Conservation (phyloP, 2,797 vertebrate genomes). For the Manis javanica region DNA sequence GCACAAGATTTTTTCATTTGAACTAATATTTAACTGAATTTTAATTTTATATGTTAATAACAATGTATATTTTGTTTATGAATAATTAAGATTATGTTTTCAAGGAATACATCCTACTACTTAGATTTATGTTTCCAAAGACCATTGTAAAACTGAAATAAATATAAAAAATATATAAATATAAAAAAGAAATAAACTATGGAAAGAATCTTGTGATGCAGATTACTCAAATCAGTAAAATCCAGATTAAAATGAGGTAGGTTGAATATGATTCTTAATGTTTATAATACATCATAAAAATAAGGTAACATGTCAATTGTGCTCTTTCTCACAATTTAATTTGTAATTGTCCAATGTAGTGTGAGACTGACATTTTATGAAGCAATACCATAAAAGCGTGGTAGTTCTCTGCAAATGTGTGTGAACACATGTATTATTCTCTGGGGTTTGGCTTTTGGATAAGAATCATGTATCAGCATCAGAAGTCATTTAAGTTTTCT, state of each 20-base stretch:
- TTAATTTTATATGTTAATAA: not conserved
- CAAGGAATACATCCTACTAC: constrained; percentile 35
- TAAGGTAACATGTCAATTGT: not conserved
- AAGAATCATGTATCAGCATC: not conserved
- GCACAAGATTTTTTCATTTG: constrained; percentile 50
- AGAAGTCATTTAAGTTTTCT: not conserved
- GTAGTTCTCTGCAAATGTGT: not conserved
- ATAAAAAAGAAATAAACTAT: constrained; percentile 51
- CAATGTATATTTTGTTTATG: not conserved
- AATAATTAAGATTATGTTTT: constrained; percentile 62
- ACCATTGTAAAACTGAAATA: constrained; percentile 40
- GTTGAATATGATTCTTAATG: constrained; percentile 19
- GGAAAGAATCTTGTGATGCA: not conserved
- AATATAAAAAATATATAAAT: not conserved
- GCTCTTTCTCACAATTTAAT: not conserved
- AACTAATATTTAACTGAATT: not conserved
- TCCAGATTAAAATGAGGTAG: constrained; percentile 45
- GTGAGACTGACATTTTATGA: constrained; percentile 4
- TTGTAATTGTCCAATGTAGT: not conserved
- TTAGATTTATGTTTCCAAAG: constrained; percentile 41
- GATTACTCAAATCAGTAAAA: not conserved
- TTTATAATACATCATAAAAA: constrained; percentile 55
- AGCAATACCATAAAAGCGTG: not conserved
- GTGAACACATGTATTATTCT: not conserved
- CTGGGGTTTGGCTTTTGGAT: not conserved